phyloP scores from a whole-genome alignment of 2,797 vertebrate genomes.

The Helostoma temminkii region DNA sequence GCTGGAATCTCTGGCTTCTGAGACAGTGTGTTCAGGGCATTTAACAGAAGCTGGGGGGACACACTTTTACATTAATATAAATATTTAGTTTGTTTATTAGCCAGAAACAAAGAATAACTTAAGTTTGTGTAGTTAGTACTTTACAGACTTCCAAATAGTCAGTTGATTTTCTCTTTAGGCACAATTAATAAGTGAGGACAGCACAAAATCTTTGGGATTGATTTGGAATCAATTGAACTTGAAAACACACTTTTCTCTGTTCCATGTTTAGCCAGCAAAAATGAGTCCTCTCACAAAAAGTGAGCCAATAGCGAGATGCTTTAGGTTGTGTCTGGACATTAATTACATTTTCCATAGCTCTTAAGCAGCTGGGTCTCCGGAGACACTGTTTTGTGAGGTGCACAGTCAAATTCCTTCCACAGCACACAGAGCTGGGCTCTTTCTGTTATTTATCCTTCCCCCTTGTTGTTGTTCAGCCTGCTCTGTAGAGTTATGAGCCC shows the following conservation, averaged over 20 bases:
- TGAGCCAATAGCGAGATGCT: constrained; percentile 21
- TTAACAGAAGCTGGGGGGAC: too few relatives aligned
- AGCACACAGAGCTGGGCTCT: constrained; percentile 21
- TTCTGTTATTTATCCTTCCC: constrained; percentile 23
- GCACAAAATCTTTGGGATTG: too few relatives aligned
- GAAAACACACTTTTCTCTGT: constrained; percentile 21
- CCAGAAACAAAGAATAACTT: too few relatives aligned
- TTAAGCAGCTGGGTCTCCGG: constrained; percentile 44
- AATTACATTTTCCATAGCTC: constrained; percentile 58
- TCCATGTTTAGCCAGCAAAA: constrained; percentile 25
- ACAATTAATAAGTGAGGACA: too few relatives aligned
- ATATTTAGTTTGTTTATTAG: too few relatives aligned
- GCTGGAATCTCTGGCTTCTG: background rate
- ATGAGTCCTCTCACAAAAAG: constrained; percentile 14
- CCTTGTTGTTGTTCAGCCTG: constrained; percentile 33
- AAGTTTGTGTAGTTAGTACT: too few relatives aligned
- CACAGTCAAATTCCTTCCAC: constrained; percentile 41
- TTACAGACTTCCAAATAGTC: too few relatives aligned
- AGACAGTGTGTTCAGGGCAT: background rate
- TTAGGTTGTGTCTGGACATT: constrained; percentile 40
- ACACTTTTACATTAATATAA: too few relatives aligned
- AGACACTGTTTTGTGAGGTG: constrained; percentile 23
- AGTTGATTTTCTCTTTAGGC: too few relatives aligned
- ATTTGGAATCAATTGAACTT: constrained; percentile 13
- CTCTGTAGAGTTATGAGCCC: constrained; percentile 28